A percentile compares a stretch with the other conserved stretches of the same genome.
phyloP scores from a whole-genome alignment of 1,140 invertebrate genomes.

The Heterodera schachtii region DNA sequence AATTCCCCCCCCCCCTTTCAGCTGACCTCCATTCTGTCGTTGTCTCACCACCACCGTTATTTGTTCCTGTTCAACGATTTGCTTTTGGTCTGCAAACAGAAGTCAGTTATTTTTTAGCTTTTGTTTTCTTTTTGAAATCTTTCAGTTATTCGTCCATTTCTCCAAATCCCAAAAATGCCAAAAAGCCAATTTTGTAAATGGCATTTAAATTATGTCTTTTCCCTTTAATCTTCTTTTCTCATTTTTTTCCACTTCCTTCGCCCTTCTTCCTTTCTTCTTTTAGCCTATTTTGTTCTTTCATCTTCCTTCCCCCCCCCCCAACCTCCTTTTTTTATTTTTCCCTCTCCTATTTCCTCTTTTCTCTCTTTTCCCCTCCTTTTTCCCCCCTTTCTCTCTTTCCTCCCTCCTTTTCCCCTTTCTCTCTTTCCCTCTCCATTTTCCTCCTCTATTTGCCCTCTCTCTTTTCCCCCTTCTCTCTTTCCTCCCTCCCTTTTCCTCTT shows the following conservation, averaged over 20 bases:
- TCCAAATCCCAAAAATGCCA: no score
- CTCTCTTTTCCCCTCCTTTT: no score
- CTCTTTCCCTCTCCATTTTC: no score
- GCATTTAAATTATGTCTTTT: no score
- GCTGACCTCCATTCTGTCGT: constrained; percentile 21
- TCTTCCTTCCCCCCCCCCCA: neutral
- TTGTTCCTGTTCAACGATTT: constrained; percentile 69
- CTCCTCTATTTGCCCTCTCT: no score
- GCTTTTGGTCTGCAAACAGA: constrained; percentile 69
- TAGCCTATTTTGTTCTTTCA: neutral
- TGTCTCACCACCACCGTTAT: constrained; percentile 24
- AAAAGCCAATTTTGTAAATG: no score
- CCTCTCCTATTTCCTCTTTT: no score
- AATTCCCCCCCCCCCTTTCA: neutral
- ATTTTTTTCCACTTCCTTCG: neutral
- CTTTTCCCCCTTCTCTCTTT: no score
- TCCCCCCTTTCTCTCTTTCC: neutral
- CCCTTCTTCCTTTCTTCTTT: neutral
- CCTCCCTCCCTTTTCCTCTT: no score
- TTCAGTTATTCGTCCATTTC: neutral
- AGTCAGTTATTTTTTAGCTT: constrained; percentile 64
- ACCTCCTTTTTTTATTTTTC: neutral
- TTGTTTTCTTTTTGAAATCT: neutral
- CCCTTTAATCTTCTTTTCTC: no score
- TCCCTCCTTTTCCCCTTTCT: no score